These are phyloP conservation scores for Pemphigus obesinymphae DNA, from an alignment of 1,140 invertebrate species.

Conservation along the genomic window DNA sequence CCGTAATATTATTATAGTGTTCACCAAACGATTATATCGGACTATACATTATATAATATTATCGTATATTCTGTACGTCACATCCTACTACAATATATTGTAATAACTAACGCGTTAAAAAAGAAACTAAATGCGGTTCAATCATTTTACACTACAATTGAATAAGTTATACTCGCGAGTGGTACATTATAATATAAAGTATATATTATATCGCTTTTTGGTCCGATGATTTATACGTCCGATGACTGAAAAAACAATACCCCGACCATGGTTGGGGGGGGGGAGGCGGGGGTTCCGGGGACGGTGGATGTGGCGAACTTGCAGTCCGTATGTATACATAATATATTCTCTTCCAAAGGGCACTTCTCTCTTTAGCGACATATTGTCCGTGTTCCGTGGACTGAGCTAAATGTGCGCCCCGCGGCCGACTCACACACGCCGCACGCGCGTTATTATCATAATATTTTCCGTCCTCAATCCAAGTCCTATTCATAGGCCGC, in stretches of 20 bases:
- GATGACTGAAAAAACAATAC: constrained; percentile 4
- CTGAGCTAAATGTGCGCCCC: background rate
- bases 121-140: too few species aligned
- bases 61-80: too few species aligned
- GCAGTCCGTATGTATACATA: background rate
- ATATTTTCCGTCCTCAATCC: constrained; percentile 34
- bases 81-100: too few species aligned
- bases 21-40: too few species aligned
- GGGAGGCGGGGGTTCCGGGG: background rate
- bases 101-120: too few species aligned
- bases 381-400: constrained; percentile 38
- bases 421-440: background rate
- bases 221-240: background rate
- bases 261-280: background rate
- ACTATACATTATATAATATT: too few species aligned
- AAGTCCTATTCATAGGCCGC: constrained; percentile 16
- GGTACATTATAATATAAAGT: too few species aligned
- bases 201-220: too few species aligned
- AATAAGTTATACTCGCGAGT: too few species aligned
- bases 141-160: too few species aligned
- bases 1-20: too few species aligned
- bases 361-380: constrained; percentile 33
- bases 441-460: background rate
- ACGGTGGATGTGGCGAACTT: background rate
- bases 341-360: background rate